phyloP scores from a whole-genome alignment of 2,797 vertebrate species.

The Poeciliopsis paucimaculata region DNA sequence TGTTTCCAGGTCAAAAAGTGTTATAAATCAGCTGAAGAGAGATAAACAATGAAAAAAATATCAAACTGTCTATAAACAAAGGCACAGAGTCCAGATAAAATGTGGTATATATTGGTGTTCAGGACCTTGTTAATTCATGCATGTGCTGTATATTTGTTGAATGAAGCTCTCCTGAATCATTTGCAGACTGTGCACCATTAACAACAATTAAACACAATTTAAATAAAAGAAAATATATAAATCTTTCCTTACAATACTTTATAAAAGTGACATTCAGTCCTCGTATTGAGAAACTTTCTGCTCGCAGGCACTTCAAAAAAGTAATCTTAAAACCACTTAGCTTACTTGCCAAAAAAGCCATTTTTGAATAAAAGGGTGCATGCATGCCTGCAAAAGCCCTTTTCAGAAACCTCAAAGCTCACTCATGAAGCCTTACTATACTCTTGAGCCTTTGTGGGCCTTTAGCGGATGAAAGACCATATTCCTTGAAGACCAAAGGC shows the following conservation, averaged over 20 bases:
- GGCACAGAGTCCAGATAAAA: background rate
- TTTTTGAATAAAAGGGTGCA: background rate
- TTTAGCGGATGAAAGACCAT: constrained; percentile 54
- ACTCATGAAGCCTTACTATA: constrained; percentile 25
- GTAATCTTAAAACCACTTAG: background rate
- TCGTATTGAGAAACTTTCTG: background rate
- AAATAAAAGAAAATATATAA: too few species aligned
- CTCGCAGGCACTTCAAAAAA: constrained; percentile 11
- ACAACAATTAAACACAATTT: background rate
- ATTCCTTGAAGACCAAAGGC: constrained; percentile 31
- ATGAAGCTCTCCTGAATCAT: background rate
- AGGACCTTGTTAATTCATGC: background rate
- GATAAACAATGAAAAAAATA: background rate
- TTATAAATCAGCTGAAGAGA: background rate
- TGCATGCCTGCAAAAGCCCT: constrained; percentile 3
- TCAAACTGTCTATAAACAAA: background rate
- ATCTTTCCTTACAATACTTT: background rate
- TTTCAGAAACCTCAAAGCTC: constrained; percentile 17
- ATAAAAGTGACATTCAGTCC: background rate
- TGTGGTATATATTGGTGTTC: background rate
- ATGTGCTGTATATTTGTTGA: background rate
- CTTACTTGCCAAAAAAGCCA: constrained; percentile 8
- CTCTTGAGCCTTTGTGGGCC: constrained; percentile 27
- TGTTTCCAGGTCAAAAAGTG: background rate
- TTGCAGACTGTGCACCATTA: background rate